Evolutionary conservation across 2,888 invertebrate genomes (phyloP).

Genomic region (Dasysyrphus albostriatus): DNA sequence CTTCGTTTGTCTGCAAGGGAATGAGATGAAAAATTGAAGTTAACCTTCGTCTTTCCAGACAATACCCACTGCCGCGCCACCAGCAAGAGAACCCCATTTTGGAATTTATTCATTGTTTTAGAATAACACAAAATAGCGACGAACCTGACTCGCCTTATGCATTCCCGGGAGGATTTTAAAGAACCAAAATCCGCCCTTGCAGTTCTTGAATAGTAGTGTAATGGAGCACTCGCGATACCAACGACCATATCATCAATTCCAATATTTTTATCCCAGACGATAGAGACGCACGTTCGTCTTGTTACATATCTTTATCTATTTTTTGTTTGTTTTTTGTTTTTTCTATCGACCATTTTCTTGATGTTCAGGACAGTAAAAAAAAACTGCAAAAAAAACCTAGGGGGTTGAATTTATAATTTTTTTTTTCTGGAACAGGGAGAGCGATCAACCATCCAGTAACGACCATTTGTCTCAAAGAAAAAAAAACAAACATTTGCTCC

Average conservation of each 20-base stretch:
- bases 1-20: slow-evolving; percentile 22
- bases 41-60: slow-evolving; percentile 63
- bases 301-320: neutral
- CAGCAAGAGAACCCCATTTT: slow-evolving; percentile 31
- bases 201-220: slow-evolving; percentile 51
- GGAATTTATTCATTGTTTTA: slow-evolving; percentile 72
- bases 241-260: slow-evolving; percentile 73
- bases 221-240: slow-evolving; percentile 26
- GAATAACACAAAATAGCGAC: slow-evolving; percentile 44
- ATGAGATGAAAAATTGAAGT: slow-evolving; percentile 67
- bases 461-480: slow-evolving; percentile 64
- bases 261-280: slow-evolving; percentile 68
- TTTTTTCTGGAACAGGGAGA: slow-evolving; percentile 17
- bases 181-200: slow-evolving; percentile 51
- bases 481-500: slow-evolving; percentile 27
- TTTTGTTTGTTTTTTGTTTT: neutral
- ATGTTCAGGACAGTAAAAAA: neutral
- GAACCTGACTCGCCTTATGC: slow-evolving; percentile 37
- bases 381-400: slow-evolving; percentile 21
- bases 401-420: slow-evolving; percentile 52
- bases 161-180: slow-evolving; percentile 15
- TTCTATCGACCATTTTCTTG: slow-evolving; percentile 52
- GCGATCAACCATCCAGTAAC: slow-evolving; percentile 68
- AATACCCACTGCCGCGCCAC: slow-evolving; percentile 8
- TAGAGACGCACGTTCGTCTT: slow-evolving; percentile 40